phyloP scores from a whole-genome alignment of 2,888 invertebrate species.

The Hypselothyrea guttata region DNA sequence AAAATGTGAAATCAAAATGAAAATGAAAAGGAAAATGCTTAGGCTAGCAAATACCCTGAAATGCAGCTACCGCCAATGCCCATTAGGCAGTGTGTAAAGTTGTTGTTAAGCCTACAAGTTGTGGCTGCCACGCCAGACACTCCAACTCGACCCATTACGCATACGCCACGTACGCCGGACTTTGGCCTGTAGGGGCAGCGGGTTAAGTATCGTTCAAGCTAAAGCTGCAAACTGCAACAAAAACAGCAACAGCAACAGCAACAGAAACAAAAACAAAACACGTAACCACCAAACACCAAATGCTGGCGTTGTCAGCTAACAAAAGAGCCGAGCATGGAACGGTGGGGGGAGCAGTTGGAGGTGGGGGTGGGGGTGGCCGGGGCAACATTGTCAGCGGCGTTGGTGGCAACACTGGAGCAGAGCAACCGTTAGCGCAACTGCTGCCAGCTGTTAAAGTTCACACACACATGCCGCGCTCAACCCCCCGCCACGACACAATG shows the following conservation, averaged over 20 bases:
- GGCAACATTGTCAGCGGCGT: constrained; percentile 42
- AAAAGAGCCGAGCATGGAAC: constrained; percentile 15
- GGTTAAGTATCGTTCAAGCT: constrained; percentile 40
- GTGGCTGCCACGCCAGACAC: constrained; percentile 21
- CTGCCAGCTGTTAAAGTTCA: constrained; percentile 70
- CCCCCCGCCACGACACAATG: constrained; percentile 1
- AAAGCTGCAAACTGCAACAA: constrained; percentile 51
- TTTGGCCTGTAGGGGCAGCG: constrained; percentile 39
- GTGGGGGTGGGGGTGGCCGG: constrained; percentile 1
- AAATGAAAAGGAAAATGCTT: background rate
- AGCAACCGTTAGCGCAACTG: constrained; percentile 55
- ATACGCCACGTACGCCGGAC: constrained; percentile 1
- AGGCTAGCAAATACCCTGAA: constrained; percentile 56
- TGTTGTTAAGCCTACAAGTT: constrained; percentile 69
- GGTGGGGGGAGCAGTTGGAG: background rate
- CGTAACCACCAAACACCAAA: constrained; percentile 75
- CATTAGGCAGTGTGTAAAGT: constrained; percentile 42
- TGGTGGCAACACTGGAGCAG: constrained; percentile 42
- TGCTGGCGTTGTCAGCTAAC: constrained; percentile 65
- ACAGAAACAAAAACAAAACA: constrained; percentile 58
- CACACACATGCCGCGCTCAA: constrained; percentile 37
- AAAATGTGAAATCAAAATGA: background rate
- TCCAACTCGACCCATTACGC: background rate
- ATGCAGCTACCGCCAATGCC: constrained; percentile 31
- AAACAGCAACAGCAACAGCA: too few species aligned